These are phyloP conservation scores for Aphelocoma californica DNA, from an alignment of 2,797 vertebrate species.

Conservation along the genomic window DNA sequence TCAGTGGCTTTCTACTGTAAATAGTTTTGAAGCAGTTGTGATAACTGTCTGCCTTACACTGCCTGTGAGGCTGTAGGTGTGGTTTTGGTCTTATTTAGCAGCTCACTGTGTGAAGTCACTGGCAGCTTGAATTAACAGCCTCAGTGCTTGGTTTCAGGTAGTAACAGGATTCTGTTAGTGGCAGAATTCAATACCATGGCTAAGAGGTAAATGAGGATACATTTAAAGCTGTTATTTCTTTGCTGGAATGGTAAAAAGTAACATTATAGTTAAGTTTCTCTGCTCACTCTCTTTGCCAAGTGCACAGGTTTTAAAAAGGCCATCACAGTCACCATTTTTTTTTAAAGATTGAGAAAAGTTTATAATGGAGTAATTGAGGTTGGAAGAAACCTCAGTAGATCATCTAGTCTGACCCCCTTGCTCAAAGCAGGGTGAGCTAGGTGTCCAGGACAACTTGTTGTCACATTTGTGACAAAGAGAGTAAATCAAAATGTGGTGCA, in stretches of 20 bases:
- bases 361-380: neutral
- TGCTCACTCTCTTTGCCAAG: neutral
- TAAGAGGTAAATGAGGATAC: neutral
- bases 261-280: neutral
- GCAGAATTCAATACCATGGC: neutral
- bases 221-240: neutral
- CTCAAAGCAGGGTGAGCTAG: neutral
- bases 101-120: neutral
- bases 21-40: neutral
- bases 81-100: neutral
- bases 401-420: neutral
- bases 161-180: neutral
- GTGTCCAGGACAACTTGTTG: neutral
- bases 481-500: neutral
- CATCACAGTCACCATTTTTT: neutral
- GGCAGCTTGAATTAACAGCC: neutral
- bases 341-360: neutral
- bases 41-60: neutral
- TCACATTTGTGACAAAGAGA: neutral
- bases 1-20: slow-evolving; percentile 57
- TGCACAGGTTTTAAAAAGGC: neutral
- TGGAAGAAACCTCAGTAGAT: neutral
- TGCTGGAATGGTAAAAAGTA: neutral
- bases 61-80: neutral
- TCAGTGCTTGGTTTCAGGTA: neutral